Evolutionary conservation across 2,113 vertebrate genomes (phyloP).

Genomic region (Solenodon paradoxus): DNA sequence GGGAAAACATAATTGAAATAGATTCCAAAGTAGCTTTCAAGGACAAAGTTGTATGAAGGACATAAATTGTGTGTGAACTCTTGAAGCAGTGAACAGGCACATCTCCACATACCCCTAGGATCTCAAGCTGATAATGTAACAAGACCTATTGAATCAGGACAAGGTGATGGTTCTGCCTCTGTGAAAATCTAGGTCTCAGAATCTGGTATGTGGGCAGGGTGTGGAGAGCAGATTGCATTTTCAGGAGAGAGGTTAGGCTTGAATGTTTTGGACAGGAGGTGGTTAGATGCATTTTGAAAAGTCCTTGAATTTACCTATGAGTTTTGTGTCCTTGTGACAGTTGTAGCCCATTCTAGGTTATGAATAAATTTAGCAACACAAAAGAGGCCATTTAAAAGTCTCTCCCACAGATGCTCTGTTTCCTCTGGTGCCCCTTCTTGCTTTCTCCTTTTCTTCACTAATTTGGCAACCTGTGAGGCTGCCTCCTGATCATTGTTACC

Average conservation of each 20-base stretch:
- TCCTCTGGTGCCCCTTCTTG: not conserved
- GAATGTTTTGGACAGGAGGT: constrained; percentile 71
- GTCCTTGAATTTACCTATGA: constrained; percentile 74
- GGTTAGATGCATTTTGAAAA: constrained; percentile 60
- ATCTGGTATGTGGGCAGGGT: constrained; percentile 55
- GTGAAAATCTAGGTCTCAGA: constrained; percentile 75
- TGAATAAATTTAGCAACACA: constrained; percentile 73
- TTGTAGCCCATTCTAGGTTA: constrained; percentile 52
- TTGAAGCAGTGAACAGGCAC: constrained; percentile 50
- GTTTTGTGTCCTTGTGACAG: constrained; percentile 66
- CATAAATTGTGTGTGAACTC: not conserved
- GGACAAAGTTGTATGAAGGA: constrained; percentile 65
- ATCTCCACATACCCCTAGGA: constrained; percentile 68
- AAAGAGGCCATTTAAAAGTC: constrained; percentile 66
- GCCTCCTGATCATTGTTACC: not conserved
- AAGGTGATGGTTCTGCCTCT: constrained; percentile 68
- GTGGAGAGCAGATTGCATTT: constrained; percentile 73
- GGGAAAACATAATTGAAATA: constrained; percentile 23
- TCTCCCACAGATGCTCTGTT: constrained; percentile 26
- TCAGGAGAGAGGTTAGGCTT: constrained; percentile 69
- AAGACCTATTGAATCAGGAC: constrained; percentile 63
- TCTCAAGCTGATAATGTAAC: constrained; percentile 63
- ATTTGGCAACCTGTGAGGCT: not conserved
- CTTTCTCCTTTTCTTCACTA: not conserved
- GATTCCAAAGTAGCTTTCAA: constrained; percentile 36